Base-by-base conservation (phyloP, 2,113 vertebrate genomes). In the Nematolebias whitei region DNA sequence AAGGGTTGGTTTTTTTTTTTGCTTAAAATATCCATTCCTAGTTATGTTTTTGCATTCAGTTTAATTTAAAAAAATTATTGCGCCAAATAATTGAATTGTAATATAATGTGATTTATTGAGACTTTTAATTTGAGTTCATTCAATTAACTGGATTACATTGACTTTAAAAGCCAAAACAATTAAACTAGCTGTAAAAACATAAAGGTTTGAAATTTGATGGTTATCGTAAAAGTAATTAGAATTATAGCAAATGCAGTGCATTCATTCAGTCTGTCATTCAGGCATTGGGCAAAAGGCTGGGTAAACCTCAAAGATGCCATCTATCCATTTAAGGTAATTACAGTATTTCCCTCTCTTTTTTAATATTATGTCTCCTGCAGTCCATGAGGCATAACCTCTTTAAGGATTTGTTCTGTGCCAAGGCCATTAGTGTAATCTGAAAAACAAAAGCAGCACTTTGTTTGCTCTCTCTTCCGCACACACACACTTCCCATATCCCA, bases 381-480 rank as follows among this genome's bases (percentile, higher is more conserved):
- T 40, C 64, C 60, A 61, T 77, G 38, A 76, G 77, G 67, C 72
- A 73, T 64, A 84, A 74, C 64, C 79, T 86, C 79, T 85, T 71
- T 68, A 77, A 83, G 69, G 66, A 62, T 71, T 79, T 65, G 49
- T 67, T 75, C 54, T 23, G 68, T 76, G 77, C 86, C 83, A 90
- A 79, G 74, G 82, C 78, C 87, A 89, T 89, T 89, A 87, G 79
- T 11, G 78, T 88, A 89, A 89, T 90, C 84, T 88, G 58, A 84
- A 82, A 83, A 82, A 85, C 80, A 87, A 88, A 89, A 87, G 68
- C 67, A 76, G 68, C 79, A 85, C 71, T 80, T 77, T 5, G 57
- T 77, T 75, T 76, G 47, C 67, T 77, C 58, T 49, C 65, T 55
- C 55, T 39, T 40, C 54, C 58, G 41, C 76, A 24, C 70, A 63